A percentile compares a stretch with the other conserved stretches of the same genome.
Evolutionary conservation across 2,888 invertebrate species (phyloP).

Genomic region (Epistrophe eligans): DNA sequence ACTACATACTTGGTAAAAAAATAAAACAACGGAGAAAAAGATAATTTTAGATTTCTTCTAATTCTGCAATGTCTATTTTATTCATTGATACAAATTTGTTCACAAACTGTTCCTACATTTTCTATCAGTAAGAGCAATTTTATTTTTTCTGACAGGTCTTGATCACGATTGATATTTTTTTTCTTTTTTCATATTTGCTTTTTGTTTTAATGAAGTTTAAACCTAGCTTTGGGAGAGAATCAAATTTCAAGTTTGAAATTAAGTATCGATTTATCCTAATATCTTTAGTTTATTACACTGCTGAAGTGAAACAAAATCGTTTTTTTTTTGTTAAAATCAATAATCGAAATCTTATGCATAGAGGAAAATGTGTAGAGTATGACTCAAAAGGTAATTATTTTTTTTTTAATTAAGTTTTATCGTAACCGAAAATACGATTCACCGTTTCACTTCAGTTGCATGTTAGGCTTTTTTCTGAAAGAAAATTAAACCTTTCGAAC

Average conservation of each 20-base stretch:
- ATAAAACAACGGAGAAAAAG: neutral
- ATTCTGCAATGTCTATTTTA: constrained; percentile 31
- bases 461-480: neutral
- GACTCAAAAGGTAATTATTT: neutral
- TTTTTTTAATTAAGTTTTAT: constrained; percentile 1
- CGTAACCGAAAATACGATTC: neutral
- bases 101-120: constrained; percentile 28
- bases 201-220: constrained; percentile 13
- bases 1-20: too few species aligned
- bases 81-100: constrained; percentile 34
- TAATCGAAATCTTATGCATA: constrained; percentile 1
- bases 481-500: constrained; percentile 9
- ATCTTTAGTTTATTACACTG: constrained; percentile 19
- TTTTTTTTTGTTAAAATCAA: neutral
- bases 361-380: neutral
- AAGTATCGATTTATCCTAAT: constrained; percentile 25
- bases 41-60: constrained; percentile 23
- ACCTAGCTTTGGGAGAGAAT: constrained; percentile 14
- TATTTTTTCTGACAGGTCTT: constrained; percentile 20
- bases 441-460: neutral
- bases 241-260: constrained; percentile 22
- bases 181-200: neutral
- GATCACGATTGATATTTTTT: constrained; percentile 8
- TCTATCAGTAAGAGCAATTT: constrained; percentile 20
- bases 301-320: constrained; percentile 11